phyloP scores from a whole-genome alignment of 2,113 vertebrate species.

The Ophthalmolycus amberensis region DNA sequence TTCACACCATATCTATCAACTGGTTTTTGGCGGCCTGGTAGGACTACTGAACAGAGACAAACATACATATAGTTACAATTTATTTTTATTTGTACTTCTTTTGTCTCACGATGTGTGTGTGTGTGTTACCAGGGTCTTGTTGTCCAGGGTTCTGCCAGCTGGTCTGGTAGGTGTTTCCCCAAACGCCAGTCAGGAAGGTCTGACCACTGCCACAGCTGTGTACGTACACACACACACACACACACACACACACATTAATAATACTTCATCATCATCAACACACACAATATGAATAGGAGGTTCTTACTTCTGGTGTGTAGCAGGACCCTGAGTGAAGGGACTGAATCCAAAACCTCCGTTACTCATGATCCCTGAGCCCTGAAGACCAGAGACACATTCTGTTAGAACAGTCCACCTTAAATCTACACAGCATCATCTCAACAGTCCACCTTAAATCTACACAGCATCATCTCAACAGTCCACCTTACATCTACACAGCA shows the following conservation, averaged over 20 bases:
- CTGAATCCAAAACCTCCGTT: conserved; percentile 93
- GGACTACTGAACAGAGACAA: too few relatives aligned
- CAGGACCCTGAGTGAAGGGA: conserved; percentile 92
- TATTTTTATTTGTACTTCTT: too few relatives aligned
- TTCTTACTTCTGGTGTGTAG: conserved; percentile 95
- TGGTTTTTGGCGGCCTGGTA: too few relatives aligned
- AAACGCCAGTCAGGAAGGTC: conserved; percentile 94
- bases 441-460: too few relatives aligned
- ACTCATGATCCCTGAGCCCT: conserved; percentile 92
- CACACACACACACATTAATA: conserved; percentile 6
- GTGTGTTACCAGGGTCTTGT: conserved; percentile 91
- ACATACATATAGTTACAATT: too few relatives aligned
- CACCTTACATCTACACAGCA: too few relatives aligned
- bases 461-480: too few relatives aligned
- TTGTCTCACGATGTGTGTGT: background rate
- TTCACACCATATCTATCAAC: too few relatives aligned
- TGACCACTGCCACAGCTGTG: conserved; percentile 88
- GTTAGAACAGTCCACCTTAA: background rate
- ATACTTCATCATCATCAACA: background rate
- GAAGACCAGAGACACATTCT: background rate
- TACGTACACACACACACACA: conserved; percentile 18
- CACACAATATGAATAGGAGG: background rate
- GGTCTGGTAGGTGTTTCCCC: conserved; percentile 96
- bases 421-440: too few relatives aligned
- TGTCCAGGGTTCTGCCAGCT: conserved; percentile 93